Conservation (phyloP, 2,888 invertebrate genomes). For the Julus scanicus region DNA sequence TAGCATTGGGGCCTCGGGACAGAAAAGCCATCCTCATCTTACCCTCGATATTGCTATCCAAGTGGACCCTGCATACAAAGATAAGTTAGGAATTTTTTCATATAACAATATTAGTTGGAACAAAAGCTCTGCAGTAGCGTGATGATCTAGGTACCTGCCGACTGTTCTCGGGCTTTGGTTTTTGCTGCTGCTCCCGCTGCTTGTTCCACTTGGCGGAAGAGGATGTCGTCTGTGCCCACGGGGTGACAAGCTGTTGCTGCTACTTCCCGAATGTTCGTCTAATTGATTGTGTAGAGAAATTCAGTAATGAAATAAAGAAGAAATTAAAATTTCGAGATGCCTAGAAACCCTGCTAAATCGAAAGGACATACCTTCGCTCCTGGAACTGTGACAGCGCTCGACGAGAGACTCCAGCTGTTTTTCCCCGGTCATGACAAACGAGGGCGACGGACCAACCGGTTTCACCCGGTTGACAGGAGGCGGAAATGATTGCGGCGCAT, state of each 20-base stretch:
- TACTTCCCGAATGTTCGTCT: slow-evolving; percentile 73
- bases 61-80: not conserved
- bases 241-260: slow-evolving; percentile 71
- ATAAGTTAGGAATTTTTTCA: not conserved
- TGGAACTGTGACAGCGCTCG: slow-evolving; percentile 60
- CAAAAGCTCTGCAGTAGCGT: not conserved
- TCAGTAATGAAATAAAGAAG: not conserved
- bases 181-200: slow-evolving; percentile 69
- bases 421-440: slow-evolving; percentile 39
- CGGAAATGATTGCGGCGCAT: not conserved
- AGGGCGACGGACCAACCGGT: slow-evolving; percentile 52
- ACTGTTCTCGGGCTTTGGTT: slow-evolving; percentile 72
- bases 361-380: slow-evolving; percentile 64
- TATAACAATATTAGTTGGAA: not conserved
- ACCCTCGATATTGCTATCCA: slow-evolving; percentile 56
- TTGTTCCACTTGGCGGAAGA: slow-evolving; percentile 66
- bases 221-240: slow-evolving; percentile 67
- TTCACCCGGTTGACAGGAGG: slow-evolving; percentile 41
- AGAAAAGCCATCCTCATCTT: slow-evolving; percentile 59
- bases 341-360: not conserved
- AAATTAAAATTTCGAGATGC: too few relatives aligned
- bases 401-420: slow-evolving; percentile 42
- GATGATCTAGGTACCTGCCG: slow-evolving; percentile 51
- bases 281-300: not conserved
- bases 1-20: slow-evolving; percentile 41